Conservation (phyloP, 2,888 invertebrate genomes). For the Cenopis cana region DNA sequence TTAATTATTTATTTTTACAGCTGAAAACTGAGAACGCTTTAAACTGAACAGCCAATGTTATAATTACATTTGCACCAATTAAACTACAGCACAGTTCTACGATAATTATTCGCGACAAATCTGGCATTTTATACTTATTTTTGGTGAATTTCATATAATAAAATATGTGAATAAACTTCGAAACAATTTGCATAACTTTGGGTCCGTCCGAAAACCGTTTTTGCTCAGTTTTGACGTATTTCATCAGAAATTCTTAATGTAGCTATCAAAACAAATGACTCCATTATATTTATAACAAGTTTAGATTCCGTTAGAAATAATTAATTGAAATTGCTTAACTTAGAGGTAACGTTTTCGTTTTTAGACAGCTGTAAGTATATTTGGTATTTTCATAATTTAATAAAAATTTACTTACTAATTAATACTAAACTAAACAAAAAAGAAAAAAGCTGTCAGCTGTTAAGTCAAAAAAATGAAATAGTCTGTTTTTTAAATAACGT, state of each 20-base stretch:
- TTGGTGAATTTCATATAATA: neutral
- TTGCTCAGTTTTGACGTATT: constrained; percentile 32
- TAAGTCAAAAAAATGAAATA: too few relatives aligned
- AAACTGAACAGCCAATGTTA: too few relatives aligned
- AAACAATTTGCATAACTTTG: constrained; percentile 38
- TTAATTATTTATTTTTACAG: neutral
- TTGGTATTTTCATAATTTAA: too few relatives aligned
- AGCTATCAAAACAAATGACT: constrained; percentile 11
- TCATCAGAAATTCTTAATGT: constrained; percentile 35
- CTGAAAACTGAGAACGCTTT: too few relatives aligned
- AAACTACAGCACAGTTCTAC: too few relatives aligned
- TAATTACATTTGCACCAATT: too few relatives aligned
- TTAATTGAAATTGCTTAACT: neutral
- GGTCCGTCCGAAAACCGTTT: constrained; percentile 29
- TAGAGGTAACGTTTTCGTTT: too few relatives aligned
- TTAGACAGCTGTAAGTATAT: too few relatives aligned
- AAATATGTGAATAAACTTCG: constrained; percentile 11
- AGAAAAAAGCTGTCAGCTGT: too few relatives aligned
- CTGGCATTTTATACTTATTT: neutral
- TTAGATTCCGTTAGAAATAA: neutral
- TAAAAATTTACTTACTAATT: too few relatives aligned
- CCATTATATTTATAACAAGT: neutral
- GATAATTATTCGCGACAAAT: neutral
- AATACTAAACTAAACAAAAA: too few relatives aligned
- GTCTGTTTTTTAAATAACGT: too few relatives aligned